Evolutionary conservation across 2,888 invertebrate genomes (phyloP), one percentile per base, ranked within the genome.

Genomic region (Rhingia rostrata): DNA sequence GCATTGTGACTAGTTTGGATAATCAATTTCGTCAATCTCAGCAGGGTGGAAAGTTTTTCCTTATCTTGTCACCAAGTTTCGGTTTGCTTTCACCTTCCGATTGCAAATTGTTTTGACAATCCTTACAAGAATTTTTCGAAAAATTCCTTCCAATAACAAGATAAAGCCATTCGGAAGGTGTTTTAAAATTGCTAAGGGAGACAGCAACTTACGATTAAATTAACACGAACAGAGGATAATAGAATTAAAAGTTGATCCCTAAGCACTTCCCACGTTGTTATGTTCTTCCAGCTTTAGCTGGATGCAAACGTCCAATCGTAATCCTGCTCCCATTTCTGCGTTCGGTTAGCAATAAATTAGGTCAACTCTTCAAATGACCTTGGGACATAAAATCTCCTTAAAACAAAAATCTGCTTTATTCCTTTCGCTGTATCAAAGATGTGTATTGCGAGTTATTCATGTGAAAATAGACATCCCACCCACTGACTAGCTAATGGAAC

Each of bases 401-500:
- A 10, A 43, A n/a, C 43, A 12, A n/a, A n/a, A 4, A 12, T 4
- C 6, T 6, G 1, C n/a, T 45, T n/a, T 45, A 43, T 43, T 12
- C 6, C 2, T 45, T 45, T n/a, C 1, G 12, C 43, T 2, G 6
- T 4, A 45, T 45, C 6, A 6, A 45, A 45, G 43, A 45, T 45
- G n/a, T 12, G 43, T 12, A 12, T 22, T 43, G 6, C 6, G 3
- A 43, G 5, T 45, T 6, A 4, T n/a, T 45, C 43, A 45, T 45
- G 12, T 45, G 43, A 6, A n/a, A 5, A 6, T 12, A 45, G 43
- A 12, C 12, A 45, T 45, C 43, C 12, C 12, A 45, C 43, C 43
- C 43, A 45, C 43, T 45, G 43, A 45, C 12, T n/a, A n/a, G 43
- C 12, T 45, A 43, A 43, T 45, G 43, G 43, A 45, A 12, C n/a